These are phyloP conservation scores for Metellina segmentata DNA, from an alignment of 2,888 invertebrate genomes.

Conservation along the genomic window DNA sequence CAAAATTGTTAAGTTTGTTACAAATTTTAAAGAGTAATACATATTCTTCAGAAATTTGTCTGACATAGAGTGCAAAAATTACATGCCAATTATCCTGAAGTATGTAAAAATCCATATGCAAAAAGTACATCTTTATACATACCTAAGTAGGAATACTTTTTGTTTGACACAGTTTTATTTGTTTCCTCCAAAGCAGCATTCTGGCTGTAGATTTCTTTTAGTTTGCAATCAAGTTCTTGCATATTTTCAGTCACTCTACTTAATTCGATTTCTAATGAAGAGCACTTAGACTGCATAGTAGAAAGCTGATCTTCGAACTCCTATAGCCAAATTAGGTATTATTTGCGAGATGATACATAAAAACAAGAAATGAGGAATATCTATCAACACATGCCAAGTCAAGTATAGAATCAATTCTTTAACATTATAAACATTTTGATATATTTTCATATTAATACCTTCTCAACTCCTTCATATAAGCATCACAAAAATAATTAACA, in stretches of 20 bases:
- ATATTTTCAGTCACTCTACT: slow-evolving; percentile 26
- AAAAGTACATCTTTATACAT: neutral
- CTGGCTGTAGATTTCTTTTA: slow-evolving; percentile 19
- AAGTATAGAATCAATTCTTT: no score
- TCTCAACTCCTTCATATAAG: no score
- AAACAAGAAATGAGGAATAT: no score
- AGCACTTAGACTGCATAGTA: slow-evolving; percentile 31
- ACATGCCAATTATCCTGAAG: neutral
- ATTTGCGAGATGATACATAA: no score
- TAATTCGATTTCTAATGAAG: slow-evolving; percentile 46
- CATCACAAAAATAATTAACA: no score
- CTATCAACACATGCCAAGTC: no score
- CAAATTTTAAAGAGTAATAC: no score
- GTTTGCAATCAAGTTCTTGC: slow-evolving; percentile 36
- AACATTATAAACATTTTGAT: no score
- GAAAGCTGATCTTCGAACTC: slow-evolving; percentile 49
- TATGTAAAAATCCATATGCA: neutral
- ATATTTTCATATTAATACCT: no score
- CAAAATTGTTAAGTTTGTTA: no score
- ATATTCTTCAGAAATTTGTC: no score
- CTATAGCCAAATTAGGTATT: neutral
- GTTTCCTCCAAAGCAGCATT: slow-evolving; percentile 33
- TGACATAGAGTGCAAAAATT: no score
- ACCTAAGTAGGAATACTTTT: slow-evolving; percentile 66
- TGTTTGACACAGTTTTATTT: slow-evolving; percentile 40